Conservation (phyloP, 2,888 invertebrate genomes). For the Trachelus iudaicus region DNA sequence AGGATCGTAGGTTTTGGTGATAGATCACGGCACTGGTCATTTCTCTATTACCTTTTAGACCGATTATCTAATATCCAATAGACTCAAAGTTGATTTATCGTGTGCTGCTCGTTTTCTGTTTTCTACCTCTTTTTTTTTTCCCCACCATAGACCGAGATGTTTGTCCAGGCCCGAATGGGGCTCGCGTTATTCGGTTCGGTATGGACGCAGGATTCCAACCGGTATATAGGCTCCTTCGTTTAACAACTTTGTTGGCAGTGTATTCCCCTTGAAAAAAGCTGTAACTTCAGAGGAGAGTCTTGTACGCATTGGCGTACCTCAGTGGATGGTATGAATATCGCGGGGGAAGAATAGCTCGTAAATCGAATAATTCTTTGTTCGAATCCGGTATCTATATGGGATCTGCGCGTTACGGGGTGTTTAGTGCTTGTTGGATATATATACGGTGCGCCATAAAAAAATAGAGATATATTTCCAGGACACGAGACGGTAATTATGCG, state of each 20-base stretch:
- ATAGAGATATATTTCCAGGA: conserved; percentile 28
- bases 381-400: not conserved
- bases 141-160: not conserved
- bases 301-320: not conserved
- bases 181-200: not conserved
- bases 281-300: not conserved
- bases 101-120: not conserved
- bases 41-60: not conserved
- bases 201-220: not conserved
- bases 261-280: not conserved
- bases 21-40: conserved; percentile 26
- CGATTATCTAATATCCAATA: not conserved
- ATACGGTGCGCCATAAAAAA: conserved; percentile 26
- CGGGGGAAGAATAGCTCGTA: not conserved
- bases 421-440: conserved; percentile 15
- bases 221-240: not conserved
- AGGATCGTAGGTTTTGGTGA: conserved; percentile 48
- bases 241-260: not conserved
- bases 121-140: not conserved
- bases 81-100: not conserved
- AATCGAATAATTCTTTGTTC: not conserved
- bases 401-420: not conserved
- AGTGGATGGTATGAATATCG: not conserved
- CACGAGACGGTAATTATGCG: conserved; percentile 53
- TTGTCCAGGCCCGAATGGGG: not conserved